Percentiles rank a stretch among this genome's conserved stretches.
These are phyloP conservation scores for Dasysyrphus tricinctus DNA, from an alignment of 2,888 invertebrate species.

Conservation along the genomic window DNA sequence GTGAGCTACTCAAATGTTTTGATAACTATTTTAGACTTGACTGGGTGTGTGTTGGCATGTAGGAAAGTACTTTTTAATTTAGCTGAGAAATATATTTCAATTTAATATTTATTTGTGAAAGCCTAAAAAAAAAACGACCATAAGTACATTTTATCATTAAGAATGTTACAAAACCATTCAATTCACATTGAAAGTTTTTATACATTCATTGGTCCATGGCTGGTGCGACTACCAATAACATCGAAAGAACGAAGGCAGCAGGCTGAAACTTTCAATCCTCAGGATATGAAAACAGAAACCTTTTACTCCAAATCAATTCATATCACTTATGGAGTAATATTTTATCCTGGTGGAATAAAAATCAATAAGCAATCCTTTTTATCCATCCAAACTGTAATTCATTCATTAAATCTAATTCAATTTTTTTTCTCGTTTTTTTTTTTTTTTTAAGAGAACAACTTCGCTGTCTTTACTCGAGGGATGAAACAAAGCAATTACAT, in stretches of 20 bases:
- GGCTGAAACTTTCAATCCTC: slow-evolving; percentile 35
- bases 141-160: not conserved
- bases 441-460: slow-evolving; percentile 54
- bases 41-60: no score
- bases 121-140: not conserved
- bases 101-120: not conserved
- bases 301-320: slow-evolving; percentile 75
- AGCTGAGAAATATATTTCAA: not conserved
- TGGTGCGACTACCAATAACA: not conserved
- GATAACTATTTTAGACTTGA: no score
- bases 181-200: not conserved
- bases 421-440: slow-evolving; percentile 65
- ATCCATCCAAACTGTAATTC: slow-evolving; percentile 76
- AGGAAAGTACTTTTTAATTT: no score
- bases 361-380: slow-evolving; percentile 78
- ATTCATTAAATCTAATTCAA: slow-evolving; percentile 78
- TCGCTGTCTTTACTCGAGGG: slow-evolving; percentile 68
- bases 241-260: slow-evolving; percentile 1
- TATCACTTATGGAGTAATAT: slow-evolving; percentile 75
- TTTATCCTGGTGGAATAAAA: slow-evolving; percentile 76
- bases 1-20: no score
- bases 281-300: slow-evolving; percentile 45
- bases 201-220: not conserved
- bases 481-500: slow-evolving; percentile 78
- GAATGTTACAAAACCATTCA: not conserved